These are phyloP conservation scores for Rhysida immarginata DNA, from an alignment of 1,140 invertebrate genomes.

Conservation along the genomic window DNA sequence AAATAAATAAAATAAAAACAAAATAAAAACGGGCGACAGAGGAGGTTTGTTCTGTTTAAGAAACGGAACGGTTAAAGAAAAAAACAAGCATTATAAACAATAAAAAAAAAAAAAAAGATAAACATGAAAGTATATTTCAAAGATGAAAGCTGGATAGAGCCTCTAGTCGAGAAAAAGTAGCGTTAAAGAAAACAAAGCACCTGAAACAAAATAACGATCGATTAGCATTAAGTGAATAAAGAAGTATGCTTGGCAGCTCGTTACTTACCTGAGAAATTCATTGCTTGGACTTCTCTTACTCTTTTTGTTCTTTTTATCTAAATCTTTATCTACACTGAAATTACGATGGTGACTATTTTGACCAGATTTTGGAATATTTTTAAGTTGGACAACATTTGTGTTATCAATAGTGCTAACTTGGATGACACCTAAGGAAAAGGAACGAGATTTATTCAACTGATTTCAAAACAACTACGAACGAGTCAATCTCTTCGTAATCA, in stretches of 20 bases:
- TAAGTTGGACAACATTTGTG: neutral
- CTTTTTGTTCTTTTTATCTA: neutral
- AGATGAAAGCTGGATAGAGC: too few relatives aligned
- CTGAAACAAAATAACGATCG: neutral
- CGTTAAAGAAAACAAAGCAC: neutral
- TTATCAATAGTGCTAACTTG: conserved; percentile 16
- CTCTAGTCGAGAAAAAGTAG: too few relatives aligned
- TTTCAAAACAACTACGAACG: too few relatives aligned
- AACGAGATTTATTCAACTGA: too few relatives aligned
- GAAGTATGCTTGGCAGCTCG: neutral
- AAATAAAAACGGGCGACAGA: neutral
- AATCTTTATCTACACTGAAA: neutral
- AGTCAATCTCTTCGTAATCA: too few relatives aligned
- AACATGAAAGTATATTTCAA: too few relatives aligned
- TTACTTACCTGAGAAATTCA: conserved; percentile 6
- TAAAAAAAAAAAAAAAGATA: too few relatives aligned
- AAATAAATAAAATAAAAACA: neutral
- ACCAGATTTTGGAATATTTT: neutral
- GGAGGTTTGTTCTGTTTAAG: neutral
- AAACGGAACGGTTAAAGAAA: too few relatives aligned
- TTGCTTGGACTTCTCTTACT: neutral
- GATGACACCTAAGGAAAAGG: conserved; percentile 20
- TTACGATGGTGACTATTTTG: neutral
- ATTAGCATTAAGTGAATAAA: neutral
- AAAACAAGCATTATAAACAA: too few relatives aligned